A percentile compares a stretch with the other conserved stretches of the same genome.
These are phyloP conservation scores for Cherax quadricarinatus DNA, from an alignment of 1,140 invertebrate genomes.

Conservation along the genomic window DNA sequence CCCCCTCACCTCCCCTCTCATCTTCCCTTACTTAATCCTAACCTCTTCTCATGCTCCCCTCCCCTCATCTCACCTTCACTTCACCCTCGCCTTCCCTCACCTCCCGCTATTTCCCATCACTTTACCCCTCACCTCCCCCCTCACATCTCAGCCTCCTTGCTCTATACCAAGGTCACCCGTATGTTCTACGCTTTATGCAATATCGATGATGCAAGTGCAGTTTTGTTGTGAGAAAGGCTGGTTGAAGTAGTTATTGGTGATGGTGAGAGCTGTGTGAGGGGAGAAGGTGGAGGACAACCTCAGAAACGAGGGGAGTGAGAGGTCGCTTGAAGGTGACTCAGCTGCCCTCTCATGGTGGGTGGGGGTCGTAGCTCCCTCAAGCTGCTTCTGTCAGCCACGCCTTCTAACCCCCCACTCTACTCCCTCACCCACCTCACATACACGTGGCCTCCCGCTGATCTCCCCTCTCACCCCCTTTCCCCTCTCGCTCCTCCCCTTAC, in stretches of 20 bases:
- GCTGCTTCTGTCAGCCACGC: neutral
- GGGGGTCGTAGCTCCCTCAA: neutral
- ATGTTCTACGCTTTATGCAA: neutral
- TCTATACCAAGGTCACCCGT: neutral
- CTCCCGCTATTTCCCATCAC: too few relatives aligned
- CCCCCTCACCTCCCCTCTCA: too few relatives aligned
- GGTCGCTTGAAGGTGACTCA: conserved; percentile 1
- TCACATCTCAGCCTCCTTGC: neutral
- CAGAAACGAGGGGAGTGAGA: neutral
- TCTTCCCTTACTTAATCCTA: too few relatives aligned
- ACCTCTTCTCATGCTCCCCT: too few relatives aligned
- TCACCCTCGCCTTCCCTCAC: neutral
- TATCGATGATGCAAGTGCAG: neutral
- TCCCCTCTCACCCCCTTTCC: too few relatives aligned
- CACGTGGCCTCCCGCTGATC: too few relatives aligned
- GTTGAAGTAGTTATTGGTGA: neutral
- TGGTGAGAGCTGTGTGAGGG: neutral
- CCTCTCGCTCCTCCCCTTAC: too few relatives aligned
- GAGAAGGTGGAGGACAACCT: neutral
- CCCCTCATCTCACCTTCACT: too few relatives aligned
- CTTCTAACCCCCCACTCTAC: neutral
- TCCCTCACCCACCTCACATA: neutral
- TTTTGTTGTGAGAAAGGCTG: neutral
- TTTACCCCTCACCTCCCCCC: neutral
- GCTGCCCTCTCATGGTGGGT: neutral